These are phyloP conservation scores for Prinia subflava DNA, from an alignment of 2,113 vertebrate genomes.

Conservation along the genomic window DNA sequence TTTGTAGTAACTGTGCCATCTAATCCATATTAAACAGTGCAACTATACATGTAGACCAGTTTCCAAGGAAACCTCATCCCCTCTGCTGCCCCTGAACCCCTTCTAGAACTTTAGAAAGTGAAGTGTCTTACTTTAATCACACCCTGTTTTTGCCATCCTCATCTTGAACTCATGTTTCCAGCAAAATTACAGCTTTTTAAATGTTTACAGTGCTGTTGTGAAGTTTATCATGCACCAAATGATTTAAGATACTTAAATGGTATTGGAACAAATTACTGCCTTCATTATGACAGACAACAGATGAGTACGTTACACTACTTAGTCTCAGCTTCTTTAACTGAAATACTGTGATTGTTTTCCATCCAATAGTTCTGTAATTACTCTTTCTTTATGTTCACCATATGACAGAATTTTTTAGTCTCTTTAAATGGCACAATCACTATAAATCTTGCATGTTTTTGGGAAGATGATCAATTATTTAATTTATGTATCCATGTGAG, in stretches of 20 bases:
- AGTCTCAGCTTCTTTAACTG: constrained; percentile 50
- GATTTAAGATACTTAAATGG: constrained; percentile 51
- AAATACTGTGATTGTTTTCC: constrained; percentile 52
- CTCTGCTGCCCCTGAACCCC: not conserved
- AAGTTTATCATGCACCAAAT: constrained; percentile 25
- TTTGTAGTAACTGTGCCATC: constrained; percentile 19
- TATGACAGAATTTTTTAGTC: not conserved
- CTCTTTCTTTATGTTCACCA: constrained; percentile 34
- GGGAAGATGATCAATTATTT: not conserved
- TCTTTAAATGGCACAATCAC: not conserved
- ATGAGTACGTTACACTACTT: constrained; percentile 37
- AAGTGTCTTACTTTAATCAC: constrained; percentile 10
- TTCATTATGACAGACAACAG: constrained; percentile 55
- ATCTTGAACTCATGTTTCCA: not conserved
- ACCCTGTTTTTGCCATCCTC: constrained; percentile 12
- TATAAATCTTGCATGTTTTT: not conserved
- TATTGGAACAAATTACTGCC: constrained; percentile 65
- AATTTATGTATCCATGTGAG: not conserved
- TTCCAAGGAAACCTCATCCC: constrained; percentile 61
- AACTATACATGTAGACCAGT: constrained; percentile 25
- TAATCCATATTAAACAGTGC: constrained; percentile 44
- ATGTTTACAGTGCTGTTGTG: constrained; percentile 30
- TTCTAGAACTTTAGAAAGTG: not conserved
- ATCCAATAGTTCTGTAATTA: constrained; percentile 54
- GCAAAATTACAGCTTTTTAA: constrained; percentile 50